Conservation (phyloP, 2,888 invertebrate genomes). For the Drosophila mulleri region DNA sequence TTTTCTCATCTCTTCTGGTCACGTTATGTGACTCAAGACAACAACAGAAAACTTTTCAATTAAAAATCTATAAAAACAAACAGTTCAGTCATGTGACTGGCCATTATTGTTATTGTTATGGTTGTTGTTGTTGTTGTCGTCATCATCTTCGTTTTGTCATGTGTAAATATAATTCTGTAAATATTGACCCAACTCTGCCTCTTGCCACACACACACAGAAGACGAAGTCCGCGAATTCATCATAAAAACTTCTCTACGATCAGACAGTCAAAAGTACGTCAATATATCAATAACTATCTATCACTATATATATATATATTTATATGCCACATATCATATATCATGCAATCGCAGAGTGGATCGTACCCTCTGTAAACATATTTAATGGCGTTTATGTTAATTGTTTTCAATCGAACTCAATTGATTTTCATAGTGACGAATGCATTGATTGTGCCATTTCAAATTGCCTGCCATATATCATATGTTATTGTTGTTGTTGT, state of each 20-base stretch:
- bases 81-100: conserved; percentile 67
- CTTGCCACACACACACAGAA: not conserved
- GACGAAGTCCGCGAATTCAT: conserved; percentile 16
- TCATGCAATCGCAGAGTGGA: conserved; percentile 27
- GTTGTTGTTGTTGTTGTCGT: conserved; percentile 17
- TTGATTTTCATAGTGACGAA: conserved; percentile 74
- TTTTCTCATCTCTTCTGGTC: conserved; percentile 44
- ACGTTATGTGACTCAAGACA: conserved; percentile 65
- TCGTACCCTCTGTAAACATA: conserved; percentile 25
- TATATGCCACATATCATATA: conserved; percentile 23
- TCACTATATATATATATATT: not conserved
- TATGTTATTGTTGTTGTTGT: not conserved
- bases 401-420: conserved; percentile 77
- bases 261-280: conserved; percentile 2
- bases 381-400: conserved; percentile 68
- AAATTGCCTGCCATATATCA: conserved; percentile 18
- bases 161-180: conserved; percentile 50
- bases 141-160: conserved; percentile 25
- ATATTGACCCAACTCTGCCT: conserved; percentile 29
- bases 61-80: conserved; percentile 69
- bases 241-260: conserved; percentile 1
- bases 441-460: conserved; percentile 66
- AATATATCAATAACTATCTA: conserved; percentile 1
- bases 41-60: conserved; percentile 76
- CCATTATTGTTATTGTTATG: conserved; percentile 12